A percentile compares a stretch with the other conserved stretches of the same genome.
Conservation (phyloP, 2,888 invertebrate genomes). For the Druceiella hillmani region DNA sequence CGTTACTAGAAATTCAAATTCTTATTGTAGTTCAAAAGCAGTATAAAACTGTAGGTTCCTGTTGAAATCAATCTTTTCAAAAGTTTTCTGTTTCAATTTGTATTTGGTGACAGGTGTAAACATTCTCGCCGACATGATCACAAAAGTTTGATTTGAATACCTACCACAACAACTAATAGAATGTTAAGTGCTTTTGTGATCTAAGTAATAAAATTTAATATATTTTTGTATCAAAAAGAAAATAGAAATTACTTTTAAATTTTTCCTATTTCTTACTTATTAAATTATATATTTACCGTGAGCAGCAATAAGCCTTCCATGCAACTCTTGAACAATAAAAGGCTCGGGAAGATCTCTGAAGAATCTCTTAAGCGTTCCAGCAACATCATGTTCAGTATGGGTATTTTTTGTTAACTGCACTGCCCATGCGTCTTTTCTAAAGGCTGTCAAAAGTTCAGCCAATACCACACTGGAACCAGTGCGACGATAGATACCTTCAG, state of each 20-base stretch:
- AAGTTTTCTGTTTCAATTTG: too few relatives aligned
- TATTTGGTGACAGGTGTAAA: too few relatives aligned
- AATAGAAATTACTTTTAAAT: conserved; percentile 11
- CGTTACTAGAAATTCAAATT: too few relatives aligned
- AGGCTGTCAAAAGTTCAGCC: conserved; percentile 64
- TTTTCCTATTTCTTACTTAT: conserved; percentile 2
- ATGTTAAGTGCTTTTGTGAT: too few relatives aligned
- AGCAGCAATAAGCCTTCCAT: conserved; percentile 62
- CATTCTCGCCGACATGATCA: too few relatives aligned
- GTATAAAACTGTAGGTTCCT: too few relatives aligned
- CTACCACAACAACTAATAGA: too few relatives aligned
- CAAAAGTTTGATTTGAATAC: too few relatives aligned
- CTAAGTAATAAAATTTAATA: too few relatives aligned
- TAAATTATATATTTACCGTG: conserved; percentile 55
- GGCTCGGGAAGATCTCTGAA: conserved; percentile 85
- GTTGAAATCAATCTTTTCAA: too few relatives aligned
- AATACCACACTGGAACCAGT: conserved; percentile 74
- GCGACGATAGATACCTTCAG: conserved; percentile 84
- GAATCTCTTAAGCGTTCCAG: conserved; percentile 82
- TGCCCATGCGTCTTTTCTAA: conserved; percentile 78
- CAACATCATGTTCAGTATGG: conserved; percentile 83
- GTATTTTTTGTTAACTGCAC: conserved; percentile 72
- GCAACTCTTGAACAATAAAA: conserved; percentile 66
- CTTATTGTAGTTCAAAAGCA: too few relatives aligned
- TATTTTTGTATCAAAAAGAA: too few relatives aligned